Base-by-base conservation (phyloP, 2,888 invertebrate species). In the Mesochorus sp. region DNA sequence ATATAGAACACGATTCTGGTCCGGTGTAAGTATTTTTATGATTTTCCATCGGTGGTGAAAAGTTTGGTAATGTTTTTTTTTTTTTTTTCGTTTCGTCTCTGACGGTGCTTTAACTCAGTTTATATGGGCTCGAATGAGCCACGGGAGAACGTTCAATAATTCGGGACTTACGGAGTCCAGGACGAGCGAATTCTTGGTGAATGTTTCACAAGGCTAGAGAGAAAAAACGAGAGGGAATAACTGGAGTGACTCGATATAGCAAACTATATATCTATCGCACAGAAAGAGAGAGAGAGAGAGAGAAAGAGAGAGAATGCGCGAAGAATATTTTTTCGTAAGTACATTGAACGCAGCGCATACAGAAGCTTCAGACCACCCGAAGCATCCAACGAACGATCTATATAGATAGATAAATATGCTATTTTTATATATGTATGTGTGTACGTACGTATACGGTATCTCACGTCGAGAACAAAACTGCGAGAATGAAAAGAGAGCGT, bases 311-410 rank as follows among this genome's bases (percentile, higher is more conserved):
- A n/a, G n/a, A n/a, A n/a, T n/a, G n/a, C n/a, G n/a, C n/a, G n/a
- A n/a, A n/a, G n/a, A n/a, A n/a, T n/a, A 64, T 78, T 42, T 51
- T 73, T 70, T 64, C 59, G 74, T 64, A 70, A 73, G 74, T 66
- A 70, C 74, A 59, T 70, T 59, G 68, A 70, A 42, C 51, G 64
- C n/a, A n/a, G 42, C 49, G 53, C 34, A 71, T 71, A 42, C 57
- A 64, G 51, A 71, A 66, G 53, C 59, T 70, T 14, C 28, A 19
- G 44, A 47, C 64, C 64, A 59, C 8, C 21, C 44, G 59, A 59
- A 70, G 57, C 24, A 66, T 26, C 17, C 37, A 10, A 28, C 19
- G 14, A 19, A 34, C 44, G 24, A 53, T 31, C 39, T 31, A 70
- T 8, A 12, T 57, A 59, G 14, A 37, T 31, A 31, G 19, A 26